Base-by-base conservation (phyloP, 2,888 invertebrate genomes). In the Phymatocera aterrima region DNA sequence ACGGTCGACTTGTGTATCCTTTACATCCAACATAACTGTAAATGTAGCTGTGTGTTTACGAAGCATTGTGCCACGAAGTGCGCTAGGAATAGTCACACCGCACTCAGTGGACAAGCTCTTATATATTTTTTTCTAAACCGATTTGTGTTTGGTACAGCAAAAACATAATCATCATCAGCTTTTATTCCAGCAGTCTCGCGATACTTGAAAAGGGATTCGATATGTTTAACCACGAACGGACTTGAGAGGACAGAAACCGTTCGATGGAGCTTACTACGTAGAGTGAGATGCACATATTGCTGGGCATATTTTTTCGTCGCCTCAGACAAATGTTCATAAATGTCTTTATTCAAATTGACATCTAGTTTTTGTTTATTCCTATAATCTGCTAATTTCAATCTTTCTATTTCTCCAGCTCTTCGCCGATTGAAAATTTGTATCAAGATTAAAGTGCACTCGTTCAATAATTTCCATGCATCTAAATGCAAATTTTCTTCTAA, bases 161-260 rank as follows among this genome's bases (percentile, higher is more conserved):
- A 79, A 31, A 79, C 61, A 31, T 74, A 79, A 31, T 61, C 40
- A 74, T 79, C 77, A 48, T 60, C 46, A 28, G 74, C 64, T 60
- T 31, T 54, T 12, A 79, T 51, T n/a, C 64, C 77, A 60, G 74
- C 60, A 31, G 37, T 40, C 37, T 79, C 40, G 18, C 60, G 37
- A 34, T 60, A 60, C 12, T 48, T 37, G 1, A 79, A 28, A 18
- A 77, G 48, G 34, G 64, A 34, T 31, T 57, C 43, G 6, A 75
- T 77, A 21, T 43, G 43, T 21, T 21, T 43, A 12, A 18, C 12
- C 21, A 65, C 18, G 40, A 40, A 21, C 18, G 40, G 64, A 64
- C 40, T 64, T 21, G 40, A 64, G 6, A 64, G 40, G 12, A 65
- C 65, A 37, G 65, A 40, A 21, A 65, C 65, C 4, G 65, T 65